A percentile compares a stretch with the other conserved stretches of the same genome.
These are phyloP conservation scores for Corydoras sp. DNA, from an alignment of 2,113 vertebrate genomes.

Conservation along the genomic window DNA sequence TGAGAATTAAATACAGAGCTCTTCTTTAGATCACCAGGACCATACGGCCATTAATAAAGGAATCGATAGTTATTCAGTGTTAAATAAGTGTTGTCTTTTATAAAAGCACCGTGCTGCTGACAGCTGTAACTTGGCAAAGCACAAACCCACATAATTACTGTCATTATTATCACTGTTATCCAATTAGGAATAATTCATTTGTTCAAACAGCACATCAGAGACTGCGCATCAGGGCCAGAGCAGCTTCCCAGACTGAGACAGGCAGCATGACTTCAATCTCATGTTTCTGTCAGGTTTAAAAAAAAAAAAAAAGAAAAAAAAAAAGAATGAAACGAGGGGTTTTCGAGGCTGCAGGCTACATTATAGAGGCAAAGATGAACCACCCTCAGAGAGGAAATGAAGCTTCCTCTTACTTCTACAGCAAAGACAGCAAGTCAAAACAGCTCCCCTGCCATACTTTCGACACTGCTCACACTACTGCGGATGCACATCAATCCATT, in stretches of 20 bases:
- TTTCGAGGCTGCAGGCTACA: slow-evolving; percentile 41
- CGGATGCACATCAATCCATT: slow-evolving; percentile 4
- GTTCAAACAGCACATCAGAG: slow-evolving; percentile 7
- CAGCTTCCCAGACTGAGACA: background rate
- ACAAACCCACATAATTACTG: slow-evolving; percentile 9
- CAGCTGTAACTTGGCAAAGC: slow-evolving; percentile 11
- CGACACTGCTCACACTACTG: background rate
- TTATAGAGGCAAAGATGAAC: slow-evolving; percentile 40
- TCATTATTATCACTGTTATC: slow-evolving; percentile 12
- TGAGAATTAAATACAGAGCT: background rate
- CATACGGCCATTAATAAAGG: slow-evolving; percentile 31
- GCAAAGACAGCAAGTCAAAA: slow-evolving; percentile 39
- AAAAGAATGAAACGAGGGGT: slow-evolving; percentile 18
- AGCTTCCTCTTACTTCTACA: slow-evolving; percentile 43
- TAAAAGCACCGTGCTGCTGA: slow-evolving; percentile 14
- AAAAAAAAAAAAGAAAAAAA: background rate
- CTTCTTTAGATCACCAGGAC: background rate
- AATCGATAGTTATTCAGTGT: slow-evolving; percentile 18
- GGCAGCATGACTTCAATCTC: slow-evolving; percentile 26
- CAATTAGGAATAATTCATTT: slow-evolving; percentile 29
- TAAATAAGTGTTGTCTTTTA: too few species aligned
- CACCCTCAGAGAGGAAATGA: slow-evolving; percentile 44
- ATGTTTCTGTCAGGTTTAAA: slow-evolving; percentile 13
- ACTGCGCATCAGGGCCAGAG: slow-evolving; percentile 4
- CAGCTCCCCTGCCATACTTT: slow-evolving; percentile 20